Evolutionary conservation across 2,888 invertebrate genomes (phyloP).

Genomic region (Temnothorax unifasciatus): DNA sequence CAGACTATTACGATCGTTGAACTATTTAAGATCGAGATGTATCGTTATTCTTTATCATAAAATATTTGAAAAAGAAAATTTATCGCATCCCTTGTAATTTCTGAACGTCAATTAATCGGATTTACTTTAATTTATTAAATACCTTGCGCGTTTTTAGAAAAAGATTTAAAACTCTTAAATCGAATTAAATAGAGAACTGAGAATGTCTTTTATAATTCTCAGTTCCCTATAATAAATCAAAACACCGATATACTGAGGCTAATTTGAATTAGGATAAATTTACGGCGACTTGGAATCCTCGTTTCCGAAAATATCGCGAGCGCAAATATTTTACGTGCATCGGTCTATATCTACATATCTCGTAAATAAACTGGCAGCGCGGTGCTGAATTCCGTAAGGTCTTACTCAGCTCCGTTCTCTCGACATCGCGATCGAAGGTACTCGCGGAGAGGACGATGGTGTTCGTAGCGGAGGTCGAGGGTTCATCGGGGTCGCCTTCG

Average conservation of each 20-base stretch:
- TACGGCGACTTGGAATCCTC: background rate
- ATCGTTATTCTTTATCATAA: background rate
- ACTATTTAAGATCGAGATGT: background rate
- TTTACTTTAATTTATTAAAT: background rate
- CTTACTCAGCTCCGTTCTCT: slow-evolving; percentile 51
- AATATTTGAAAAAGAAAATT: background rate
- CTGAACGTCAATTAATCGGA: background rate
- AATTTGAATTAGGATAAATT: background rate
- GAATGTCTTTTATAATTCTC: background rate
- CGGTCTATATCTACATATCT: slow-evolving; percentile 30
- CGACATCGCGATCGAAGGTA: slow-evolving; percentile 56
- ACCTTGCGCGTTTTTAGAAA: background rate
- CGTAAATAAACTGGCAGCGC: slow-evolving; percentile 19
- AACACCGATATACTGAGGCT: background rate
- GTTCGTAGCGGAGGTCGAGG: slow-evolving; percentile 63
- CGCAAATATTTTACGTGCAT: background rate
- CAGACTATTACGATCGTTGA: background rate
- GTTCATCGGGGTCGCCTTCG: slow-evolving; percentile 58
- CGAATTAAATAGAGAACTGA: background rate
- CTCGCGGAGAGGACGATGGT: slow-evolving; percentile 53
- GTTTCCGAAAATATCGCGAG: background rate
- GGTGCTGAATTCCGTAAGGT: slow-evolving; percentile 33
- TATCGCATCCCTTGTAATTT: background rate
- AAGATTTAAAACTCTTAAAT: background rate
- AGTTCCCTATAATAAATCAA: background rate